These are phyloP conservation scores for Panurus biarmicus DNA, from an alignment of 2,113 vertebrate genomes.

Conservation along the genomic window DNA sequence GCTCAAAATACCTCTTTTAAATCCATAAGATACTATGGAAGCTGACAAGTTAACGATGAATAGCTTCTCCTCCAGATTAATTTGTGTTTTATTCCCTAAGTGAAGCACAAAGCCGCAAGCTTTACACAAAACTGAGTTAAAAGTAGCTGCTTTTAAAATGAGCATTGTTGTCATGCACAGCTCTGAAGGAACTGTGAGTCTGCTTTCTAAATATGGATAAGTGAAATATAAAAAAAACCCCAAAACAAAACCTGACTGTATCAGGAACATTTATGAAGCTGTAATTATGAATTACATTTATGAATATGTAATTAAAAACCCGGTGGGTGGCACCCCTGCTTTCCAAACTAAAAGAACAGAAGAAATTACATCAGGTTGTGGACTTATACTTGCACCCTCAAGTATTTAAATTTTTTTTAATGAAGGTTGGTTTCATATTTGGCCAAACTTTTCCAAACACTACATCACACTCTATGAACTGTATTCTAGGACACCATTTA, in stretches of 20 bases:
- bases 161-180: not conserved
- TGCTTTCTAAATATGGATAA: not conserved
- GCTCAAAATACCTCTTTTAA: conserved; percentile 1
- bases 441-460: not conserved
- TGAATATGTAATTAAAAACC: not conserved
- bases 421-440: not conserved
- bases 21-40: not conserved
- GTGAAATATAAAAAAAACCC: not conserved
- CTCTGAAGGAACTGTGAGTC: not conserved
- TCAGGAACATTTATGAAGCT: not conserved
- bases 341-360: not conserved
- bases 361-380: not conserved
- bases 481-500: not conserved
- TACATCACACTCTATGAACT: not conserved
- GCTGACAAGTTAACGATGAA: not conserved
- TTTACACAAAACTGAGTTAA: not conserved
- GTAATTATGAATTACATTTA: not conserved
- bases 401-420: not conserved
- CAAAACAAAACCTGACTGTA: not conserved
- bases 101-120: not conserved
- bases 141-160: not conserved
- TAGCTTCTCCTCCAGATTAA: not conserved
- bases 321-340: not conserved
- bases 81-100: not conserved
- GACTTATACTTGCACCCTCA: not conserved